phyloP scores from a whole-genome alignment of 2,888 invertebrate species.

The Drosophila dives region DNA sequence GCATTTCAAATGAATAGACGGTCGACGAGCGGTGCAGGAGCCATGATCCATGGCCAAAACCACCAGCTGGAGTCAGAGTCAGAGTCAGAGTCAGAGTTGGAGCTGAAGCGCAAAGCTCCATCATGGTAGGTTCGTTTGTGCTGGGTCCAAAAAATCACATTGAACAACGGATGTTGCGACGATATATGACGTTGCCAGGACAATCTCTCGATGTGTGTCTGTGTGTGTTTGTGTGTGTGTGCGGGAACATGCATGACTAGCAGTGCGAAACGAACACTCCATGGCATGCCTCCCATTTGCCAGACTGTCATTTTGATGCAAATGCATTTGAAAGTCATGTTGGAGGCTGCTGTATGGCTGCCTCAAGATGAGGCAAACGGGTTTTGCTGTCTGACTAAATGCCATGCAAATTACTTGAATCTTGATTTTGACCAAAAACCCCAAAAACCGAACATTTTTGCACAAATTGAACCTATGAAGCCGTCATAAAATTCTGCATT shows the following conservation, averaged over 20 bases:
- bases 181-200: constrained; percentile 68
- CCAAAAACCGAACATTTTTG: constrained; percentile 13
- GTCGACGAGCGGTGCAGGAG: constrained; percentile 18
- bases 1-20: constrained; percentile 80
- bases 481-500: constrained; percentile 22
- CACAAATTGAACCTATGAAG: constrained; percentile 1
- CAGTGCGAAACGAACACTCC: constrained; percentile 48
- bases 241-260: constrained; percentile 65
- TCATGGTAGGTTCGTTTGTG: constrained; percentile 52
- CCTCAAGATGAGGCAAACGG: constrained; percentile 37
- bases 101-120: constrained; percentile 22
- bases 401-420: constrained; percentile 65
- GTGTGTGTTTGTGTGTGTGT: constrained; percentile 22
- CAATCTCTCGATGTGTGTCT: constrained; percentile 42
- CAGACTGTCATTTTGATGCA: constrained; percentile 66
- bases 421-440: constrained; percentile 49
- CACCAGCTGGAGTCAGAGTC: not conserved
- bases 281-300: constrained; percentile 7
- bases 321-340: constrained; percentile 69
- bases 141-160: constrained; percentile 60
- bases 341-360: constrained; percentile 18
- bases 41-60: constrained; percentile 10
- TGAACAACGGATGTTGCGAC: constrained; percentile 73
- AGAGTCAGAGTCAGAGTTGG: constrained; percentile 13
- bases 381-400: constrained; percentile 50